Percentiles rank a stretch among this genome's conserved stretches.
These are phyloP conservation scores for Semibalanus balanoides DNA, from an alignment of 1,140 invertebrate genomes.

Conservation along the genomic window DNA sequence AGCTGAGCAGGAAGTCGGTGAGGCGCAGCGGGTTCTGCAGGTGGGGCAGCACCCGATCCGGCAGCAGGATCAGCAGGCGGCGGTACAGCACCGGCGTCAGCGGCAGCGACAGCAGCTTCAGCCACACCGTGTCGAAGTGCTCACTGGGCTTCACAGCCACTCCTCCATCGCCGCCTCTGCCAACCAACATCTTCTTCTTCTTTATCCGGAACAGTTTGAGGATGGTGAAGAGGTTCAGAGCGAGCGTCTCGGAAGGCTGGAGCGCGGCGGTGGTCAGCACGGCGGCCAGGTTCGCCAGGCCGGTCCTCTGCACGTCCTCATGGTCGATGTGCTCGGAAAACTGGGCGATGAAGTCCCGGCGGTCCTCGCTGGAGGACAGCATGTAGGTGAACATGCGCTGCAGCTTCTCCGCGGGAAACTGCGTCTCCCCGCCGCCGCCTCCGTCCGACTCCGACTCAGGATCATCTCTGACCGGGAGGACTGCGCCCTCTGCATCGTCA, in stretches of 20 bases:
- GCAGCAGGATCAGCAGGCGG: slow-evolving; percentile 58
- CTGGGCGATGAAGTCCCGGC: background rate
- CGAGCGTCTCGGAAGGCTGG: background rate
- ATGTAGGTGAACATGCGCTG: background rate
- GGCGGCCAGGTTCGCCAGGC: background rate
- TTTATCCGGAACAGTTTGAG: background rate
- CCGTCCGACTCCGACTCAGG: no score
- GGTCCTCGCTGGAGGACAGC: background rate
- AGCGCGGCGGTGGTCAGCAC: background rate
- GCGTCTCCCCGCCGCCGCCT: background rate
- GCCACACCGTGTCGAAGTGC: slow-evolving; percentile 39
- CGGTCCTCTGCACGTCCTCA: background rate
- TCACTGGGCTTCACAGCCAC: slow-evolving; percentile 17
- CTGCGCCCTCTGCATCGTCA: no score
- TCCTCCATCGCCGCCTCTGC: background rate
- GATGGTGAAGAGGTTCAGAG: background rate
- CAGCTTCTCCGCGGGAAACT: background rate
- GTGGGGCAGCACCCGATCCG: slow-evolving; percentile 66
- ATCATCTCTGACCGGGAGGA: no score
- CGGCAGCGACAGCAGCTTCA: slow-evolving; percentile 47
- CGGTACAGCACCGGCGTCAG: slow-evolving; percentile 50
- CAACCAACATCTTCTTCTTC: background rate
- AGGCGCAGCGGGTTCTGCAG: slow-evolving; percentile 64
- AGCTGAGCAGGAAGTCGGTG: slow-evolving; percentile 85
- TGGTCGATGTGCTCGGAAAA: background rate